Percentiles rank a stretch among this genome's conserved stretches.
These are phyloP conservation scores for Nezara viridula DNA, from an alignment of 2,888 invertebrate genomes.

Conservation along the genomic window DNA sequence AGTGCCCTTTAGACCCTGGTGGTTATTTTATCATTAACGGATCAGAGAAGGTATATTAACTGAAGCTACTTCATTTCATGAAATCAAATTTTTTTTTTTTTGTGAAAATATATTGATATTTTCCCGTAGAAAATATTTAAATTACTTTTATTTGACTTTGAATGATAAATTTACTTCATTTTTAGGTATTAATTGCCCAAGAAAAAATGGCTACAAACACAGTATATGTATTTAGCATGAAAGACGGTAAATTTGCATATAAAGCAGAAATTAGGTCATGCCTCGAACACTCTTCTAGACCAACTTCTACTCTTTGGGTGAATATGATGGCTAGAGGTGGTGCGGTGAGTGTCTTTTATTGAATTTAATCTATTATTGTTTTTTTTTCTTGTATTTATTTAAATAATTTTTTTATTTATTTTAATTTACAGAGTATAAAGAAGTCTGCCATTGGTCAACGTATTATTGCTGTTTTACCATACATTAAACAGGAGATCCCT, in stretches of 20 bases:
- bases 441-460: constrained; percentile 99
- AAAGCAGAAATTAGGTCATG: constrained; percentile 98
- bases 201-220: constrained; percentile 99
- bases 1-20: constrained; percentile 98
- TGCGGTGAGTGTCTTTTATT: constrained; percentile 69
- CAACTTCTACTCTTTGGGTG: constrained; percentile 98
- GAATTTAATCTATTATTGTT: background rate
- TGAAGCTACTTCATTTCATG: background rate
- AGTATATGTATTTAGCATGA: constrained; percentile 99
- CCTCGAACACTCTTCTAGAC: constrained; percentile 86
- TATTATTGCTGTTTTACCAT: constrained; percentile 97
- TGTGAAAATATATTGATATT: background rate
- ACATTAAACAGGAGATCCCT: constrained; percentile 99
- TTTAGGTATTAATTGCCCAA: constrained; percentile 91
- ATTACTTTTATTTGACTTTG: background rate
- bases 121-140: background rate
- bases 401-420: background rate
- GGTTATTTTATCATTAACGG: constrained; percentile 99
- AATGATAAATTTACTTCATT: background rate
- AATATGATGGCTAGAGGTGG: constrained; percentile 99
- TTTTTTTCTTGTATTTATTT: background rate
- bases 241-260: constrained; percentile 98
- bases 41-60: constrained; percentile 87
- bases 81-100: background rate
- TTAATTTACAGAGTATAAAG: constrained; percentile 85